Percentiles rank a stretch among this genome's conserved stretches.
Conservation (phyloP, 2,888 invertebrate species). For the Zonitis immaculata region DNA sequence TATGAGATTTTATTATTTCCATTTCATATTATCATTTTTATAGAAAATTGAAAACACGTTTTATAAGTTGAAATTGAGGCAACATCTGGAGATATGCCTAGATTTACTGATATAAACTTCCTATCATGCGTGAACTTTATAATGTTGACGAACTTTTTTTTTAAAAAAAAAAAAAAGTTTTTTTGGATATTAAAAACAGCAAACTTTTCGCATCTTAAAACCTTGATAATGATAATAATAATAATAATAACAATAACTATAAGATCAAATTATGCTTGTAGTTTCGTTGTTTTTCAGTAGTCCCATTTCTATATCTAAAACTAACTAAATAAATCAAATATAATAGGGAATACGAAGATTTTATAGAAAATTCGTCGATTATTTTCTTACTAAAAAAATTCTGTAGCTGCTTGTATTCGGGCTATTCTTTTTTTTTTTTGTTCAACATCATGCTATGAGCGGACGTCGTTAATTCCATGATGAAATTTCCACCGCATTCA, state of each 20-base stretch:
- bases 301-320: too few relatives aligned
- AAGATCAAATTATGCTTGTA: too few relatives aligned
- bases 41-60: constrained; percentile 21
- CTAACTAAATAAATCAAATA: too few relatives aligned
- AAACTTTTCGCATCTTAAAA: constrained; percentile 17
- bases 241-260: too few relatives aligned
- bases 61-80: constrained; percentile 21
- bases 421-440: neutral
- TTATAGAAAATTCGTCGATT: too few relatives aligned
- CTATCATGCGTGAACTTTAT: constrained; percentile 23
- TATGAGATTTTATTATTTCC: too few relatives aligned
- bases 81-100: constrained; percentile 22
- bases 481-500: neutral
- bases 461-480: neutral
- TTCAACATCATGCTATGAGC: neutral
- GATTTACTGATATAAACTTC: constrained; percentile 22
- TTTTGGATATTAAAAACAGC: constrained; percentile 17
- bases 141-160: constrained; percentile 21
- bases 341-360: too few relatives aligned
- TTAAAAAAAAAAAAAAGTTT: constrained; percentile 11
- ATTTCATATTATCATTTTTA: neutral
- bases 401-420: neutral
- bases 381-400: neutral
- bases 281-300: too few relatives aligned
- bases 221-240: constrained; percentile 16